phyloP scores from a whole-genome alignment of 2,797 vertebrate genomes.

The Pempheris klunzingeri region DNA sequence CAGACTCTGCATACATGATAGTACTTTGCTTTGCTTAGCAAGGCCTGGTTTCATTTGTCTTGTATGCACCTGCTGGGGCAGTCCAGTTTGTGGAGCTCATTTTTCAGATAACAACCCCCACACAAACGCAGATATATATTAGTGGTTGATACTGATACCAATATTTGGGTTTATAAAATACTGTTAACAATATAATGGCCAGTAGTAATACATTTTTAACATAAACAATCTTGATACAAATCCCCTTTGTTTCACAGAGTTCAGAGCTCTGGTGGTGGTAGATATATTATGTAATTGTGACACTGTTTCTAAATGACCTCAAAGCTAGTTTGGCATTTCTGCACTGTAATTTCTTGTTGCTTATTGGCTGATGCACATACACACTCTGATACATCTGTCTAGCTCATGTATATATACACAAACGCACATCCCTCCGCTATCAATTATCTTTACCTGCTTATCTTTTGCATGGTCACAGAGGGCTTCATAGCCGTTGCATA shows the following conservation, averaged over 20 bases:
- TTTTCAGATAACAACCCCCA: conserved; percentile 3
- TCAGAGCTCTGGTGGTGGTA: too few relatives aligned
- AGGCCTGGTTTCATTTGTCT: conserved; percentile 28
- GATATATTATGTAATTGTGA: too few relatives aligned
- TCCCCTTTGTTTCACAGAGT: too few relatives aligned
- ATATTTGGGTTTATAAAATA: not conserved
- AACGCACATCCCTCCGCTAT: too few relatives aligned
- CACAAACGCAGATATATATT: not conserved
- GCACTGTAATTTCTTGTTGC: not conserved
- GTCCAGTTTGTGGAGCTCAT: conserved; percentile 9
- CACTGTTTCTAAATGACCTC: not conserved
- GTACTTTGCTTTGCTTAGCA: not conserved
- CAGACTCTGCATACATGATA: not conserved
- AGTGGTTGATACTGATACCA: not conserved
- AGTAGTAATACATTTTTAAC: too few relatives aligned
- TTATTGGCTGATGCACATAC: not conserved
- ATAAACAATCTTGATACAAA: too few relatives aligned
- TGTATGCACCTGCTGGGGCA: not conserved
- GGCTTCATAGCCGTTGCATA: too few relatives aligned
- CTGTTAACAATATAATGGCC: too few relatives aligned
- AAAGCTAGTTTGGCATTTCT: not conserved
- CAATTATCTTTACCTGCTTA: not conserved
- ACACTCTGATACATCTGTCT: not conserved
- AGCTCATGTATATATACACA: too few relatives aligned
- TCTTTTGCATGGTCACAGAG: not conserved